Conservation (phyloP, 2,888 invertebrate genomes). For the Oligia strigilis region DNA sequence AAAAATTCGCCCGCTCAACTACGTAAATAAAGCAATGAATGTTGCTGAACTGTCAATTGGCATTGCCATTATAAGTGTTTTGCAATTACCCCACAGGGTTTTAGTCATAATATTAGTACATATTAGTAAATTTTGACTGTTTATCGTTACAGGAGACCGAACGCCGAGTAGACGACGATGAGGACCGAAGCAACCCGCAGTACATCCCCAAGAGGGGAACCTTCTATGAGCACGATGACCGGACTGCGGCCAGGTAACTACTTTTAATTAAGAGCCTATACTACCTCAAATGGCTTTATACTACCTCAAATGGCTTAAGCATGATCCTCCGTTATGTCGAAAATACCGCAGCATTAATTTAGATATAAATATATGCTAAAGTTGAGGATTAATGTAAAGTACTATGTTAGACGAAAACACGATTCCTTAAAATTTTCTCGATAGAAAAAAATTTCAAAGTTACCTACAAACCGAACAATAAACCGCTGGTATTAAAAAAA, state of each 20-base stretch:
- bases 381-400: no score
- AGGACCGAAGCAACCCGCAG: constrained; percentile 98
- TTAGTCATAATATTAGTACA: neutral
- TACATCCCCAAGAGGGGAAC: constrained; percentile 99
- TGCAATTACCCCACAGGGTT: neutral
- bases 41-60: neutral
- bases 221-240: constrained; percentile 98
- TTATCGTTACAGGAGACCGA: constrained; percentile 88
- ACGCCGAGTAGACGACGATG: constrained; percentile 96
- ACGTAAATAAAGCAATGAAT: neutral
- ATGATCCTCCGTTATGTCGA: no score
- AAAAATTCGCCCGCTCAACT: neutral
- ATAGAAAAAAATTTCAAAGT: no score
- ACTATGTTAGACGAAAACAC: no score
- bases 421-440: no score
- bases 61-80: neutral
- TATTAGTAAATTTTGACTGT: neutral
- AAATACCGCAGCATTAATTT: no score
- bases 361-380: no score
- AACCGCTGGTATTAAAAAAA: no score
- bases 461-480: no score
- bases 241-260: constrained; percentile 93
- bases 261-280: neutral
- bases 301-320: no score
- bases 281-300: no score